These are phyloP conservation scores for Mimumesa dahlbomi DNA, from an alignment of 2,888 invertebrate genomes.

Conservation along the genomic window DNA sequence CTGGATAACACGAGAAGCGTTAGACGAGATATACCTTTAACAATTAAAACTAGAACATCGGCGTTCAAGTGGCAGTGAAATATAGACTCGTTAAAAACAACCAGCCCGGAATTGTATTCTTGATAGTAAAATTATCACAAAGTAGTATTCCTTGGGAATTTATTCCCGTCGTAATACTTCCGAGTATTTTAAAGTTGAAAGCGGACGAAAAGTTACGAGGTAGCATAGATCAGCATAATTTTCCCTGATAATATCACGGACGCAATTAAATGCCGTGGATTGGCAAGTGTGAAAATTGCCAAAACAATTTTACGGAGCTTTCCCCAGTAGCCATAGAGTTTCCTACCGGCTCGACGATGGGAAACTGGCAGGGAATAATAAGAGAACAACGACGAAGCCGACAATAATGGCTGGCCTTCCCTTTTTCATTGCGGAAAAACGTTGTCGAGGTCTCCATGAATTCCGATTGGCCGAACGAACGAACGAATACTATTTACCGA, in stretches of 20 bases:
- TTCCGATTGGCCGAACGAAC: constrained; percentile 49
- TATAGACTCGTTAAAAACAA: background rate
- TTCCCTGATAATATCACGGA: constrained; percentile 18
- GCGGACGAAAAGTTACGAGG: background rate
- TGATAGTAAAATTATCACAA: background rate
- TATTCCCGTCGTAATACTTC: background rate
- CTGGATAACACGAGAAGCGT: background rate
- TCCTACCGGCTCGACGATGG: background rate
- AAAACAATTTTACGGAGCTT: constrained; percentile 29
- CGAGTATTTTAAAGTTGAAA: background rate
- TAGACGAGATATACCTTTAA: background rate
- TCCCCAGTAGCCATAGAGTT: background rate
- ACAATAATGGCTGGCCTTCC: constrained; percentile 13
- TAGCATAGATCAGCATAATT: constrained; percentile 26
- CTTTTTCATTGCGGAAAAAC: constrained; percentile 3
- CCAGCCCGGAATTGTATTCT: no score
- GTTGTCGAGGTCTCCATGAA: constrained; percentile 38
- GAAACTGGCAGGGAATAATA: background rate
- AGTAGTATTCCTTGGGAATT: background rate
- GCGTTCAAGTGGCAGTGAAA: background rate
- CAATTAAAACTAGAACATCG: constrained; percentile 14
- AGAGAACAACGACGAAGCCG: constrained; percentile 12
- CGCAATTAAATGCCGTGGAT: constrained; percentile 32
- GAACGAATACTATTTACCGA: constrained; percentile 17
- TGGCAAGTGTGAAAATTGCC: constrained; percentile 20